Base-by-base conservation (phyloP, 2,888 invertebrate genomes). In the Agonopterix alstromeriana region DNA sequence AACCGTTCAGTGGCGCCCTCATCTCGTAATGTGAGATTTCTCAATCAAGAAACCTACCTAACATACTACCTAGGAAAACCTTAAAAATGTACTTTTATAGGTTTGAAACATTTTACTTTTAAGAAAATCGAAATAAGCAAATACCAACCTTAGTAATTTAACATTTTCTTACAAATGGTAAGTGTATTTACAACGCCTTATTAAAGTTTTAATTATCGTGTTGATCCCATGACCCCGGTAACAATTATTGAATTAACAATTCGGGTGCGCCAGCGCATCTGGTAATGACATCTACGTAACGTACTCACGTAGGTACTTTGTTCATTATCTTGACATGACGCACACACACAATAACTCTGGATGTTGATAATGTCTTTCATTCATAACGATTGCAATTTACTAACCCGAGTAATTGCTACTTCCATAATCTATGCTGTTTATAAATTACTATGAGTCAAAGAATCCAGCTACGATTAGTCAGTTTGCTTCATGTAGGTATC, bases 341-440 rank as follows among this genome's bases (percentile, higher is more conserved):
- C 71, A 72, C 67, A 57, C 61, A 27, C 27, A 60, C 64, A 75
- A 75, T 77, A 76, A 77, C 63, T 62, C 80, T 79, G 82, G 80
- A 81, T 78, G 77, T 73, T 72, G 80, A 80, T 83, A 82, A 73
- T 70, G 73, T 67, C 58, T 65, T 73, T 70, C 77, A 82, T 82
- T 81, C 72, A 78, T 68, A 68, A 68, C 56, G 61, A 66, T 62
- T 61, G 57, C 68, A 62, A 68, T 69, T 66, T 66, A 65, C 57
- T 56, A 53, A 60, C 50, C 54, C 50, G 55, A 60, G 27, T 27
- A 27, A 27, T 27, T 27, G 27, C 27, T 27, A 27, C 27, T 27
- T 27, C 27, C 27, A 27, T 27, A 27, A 27, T 27, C 27, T 27
- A 27, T 27, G 27, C 27, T 27, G 27, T 27, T 27, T 27, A 27